phyloP scores from a whole-genome alignment of 2,888 invertebrate species.

The Heliconius ismenius region DNA sequence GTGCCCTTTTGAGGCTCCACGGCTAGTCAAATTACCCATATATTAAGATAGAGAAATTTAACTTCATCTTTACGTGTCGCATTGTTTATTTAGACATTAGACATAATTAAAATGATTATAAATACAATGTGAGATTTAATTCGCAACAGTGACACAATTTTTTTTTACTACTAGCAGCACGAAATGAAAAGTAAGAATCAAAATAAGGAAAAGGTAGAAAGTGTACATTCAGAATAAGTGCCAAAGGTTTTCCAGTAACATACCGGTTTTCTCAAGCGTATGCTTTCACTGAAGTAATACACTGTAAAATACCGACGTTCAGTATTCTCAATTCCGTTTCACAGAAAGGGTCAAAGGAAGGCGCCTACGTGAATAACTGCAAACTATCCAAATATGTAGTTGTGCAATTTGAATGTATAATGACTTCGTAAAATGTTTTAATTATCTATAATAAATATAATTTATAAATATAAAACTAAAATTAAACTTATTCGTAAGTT shows the following conservation, averaged over 20 bases:
- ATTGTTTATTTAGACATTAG: neutral
- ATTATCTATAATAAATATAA: too few species aligned
- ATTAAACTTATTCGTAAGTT: neutral
- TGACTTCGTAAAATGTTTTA: too few species aligned
- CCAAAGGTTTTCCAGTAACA: constrained; percentile 1
- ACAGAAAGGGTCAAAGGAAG: constrained; percentile 9
- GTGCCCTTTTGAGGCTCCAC: too few species aligned
- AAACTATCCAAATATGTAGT: neutral
- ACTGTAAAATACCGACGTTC: constrained; percentile 8
- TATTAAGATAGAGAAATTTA: too few species aligned
- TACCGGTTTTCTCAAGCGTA: constrained; percentile 12
- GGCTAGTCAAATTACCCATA: too few species aligned
- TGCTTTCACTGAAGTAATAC: constrained; percentile 5
- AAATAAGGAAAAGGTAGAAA: neutral
- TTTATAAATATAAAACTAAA: neutral
- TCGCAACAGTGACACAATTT: neutral
- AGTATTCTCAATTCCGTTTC: neutral
- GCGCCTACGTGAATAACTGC: neutral
- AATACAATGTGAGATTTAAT: neutral
- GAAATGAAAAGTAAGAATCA: neutral
- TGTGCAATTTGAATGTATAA: neutral
- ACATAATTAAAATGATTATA: neutral
- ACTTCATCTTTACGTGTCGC: neutral
- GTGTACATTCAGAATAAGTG: constrained; percentile 3
- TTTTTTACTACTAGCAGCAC: neutral